Conservation (phyloP, 2,888 invertebrate genomes). For the Agelastica alni region DNA sequence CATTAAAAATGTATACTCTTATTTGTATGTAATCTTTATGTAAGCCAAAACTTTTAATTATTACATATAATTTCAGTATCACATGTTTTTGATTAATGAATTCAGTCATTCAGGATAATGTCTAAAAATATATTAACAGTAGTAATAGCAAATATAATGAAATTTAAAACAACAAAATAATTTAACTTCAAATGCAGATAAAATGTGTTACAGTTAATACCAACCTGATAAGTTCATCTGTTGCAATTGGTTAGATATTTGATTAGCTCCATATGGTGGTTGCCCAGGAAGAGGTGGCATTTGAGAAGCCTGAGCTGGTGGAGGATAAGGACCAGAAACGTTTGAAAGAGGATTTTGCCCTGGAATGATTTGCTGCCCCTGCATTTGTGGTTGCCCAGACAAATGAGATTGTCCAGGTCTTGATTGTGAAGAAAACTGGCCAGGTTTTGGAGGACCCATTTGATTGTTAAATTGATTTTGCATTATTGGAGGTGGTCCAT, state of each 20-base stretch:
- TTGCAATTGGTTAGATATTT: constrained; percentile 55
- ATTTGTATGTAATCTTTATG: too few species aligned
- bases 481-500: constrained; percentile 13
- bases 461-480: constrained; percentile 9
- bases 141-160: too few species aligned
- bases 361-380: constrained; percentile 14
- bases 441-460: constrained; percentile 15
- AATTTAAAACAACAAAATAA: too few species aligned
- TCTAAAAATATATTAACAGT: too few species aligned
- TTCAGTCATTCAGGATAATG: too few species aligned
- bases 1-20: too few species aligned
- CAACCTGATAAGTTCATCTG: constrained; percentile 49
- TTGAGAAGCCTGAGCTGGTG: constrained; percentile 12
- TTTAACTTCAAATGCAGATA: too few species aligned
- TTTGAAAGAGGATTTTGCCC: constrained; percentile 22
- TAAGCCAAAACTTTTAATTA: too few species aligned
- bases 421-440: constrained; percentile 13
- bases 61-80: too few species aligned
- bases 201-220: too few species aligned
- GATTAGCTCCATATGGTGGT: constrained; percentile 41
- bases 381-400: constrained; percentile 20
- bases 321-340: constrained; percentile 26
- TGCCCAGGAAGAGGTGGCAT: constrained; percentile 31
- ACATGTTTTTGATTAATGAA: too few species aligned
- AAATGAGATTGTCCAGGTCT: constrained; percentile 7